Percentiles rank a stretch among this genome's conserved stretches.
phyloP scores from a whole-genome alignment of 2,113 vertebrate genomes.

The Amphiprion percula region DNA sequence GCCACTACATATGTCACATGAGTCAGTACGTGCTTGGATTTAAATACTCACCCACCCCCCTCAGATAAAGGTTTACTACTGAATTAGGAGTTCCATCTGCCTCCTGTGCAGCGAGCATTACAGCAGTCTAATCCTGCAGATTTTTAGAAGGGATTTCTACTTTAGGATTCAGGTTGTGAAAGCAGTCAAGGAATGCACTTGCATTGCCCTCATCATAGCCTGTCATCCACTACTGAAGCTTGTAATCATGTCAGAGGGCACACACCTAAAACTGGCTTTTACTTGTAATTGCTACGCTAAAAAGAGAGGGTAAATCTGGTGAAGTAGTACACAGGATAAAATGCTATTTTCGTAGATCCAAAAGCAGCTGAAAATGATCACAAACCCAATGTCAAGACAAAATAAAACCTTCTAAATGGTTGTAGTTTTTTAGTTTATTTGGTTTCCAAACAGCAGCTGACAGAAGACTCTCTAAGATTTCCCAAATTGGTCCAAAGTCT shows the following conservation, averaged over 20 bases:
- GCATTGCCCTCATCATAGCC: constrained; percentile 30
- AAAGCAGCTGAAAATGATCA: constrained; percentile 17
- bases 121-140: constrained; percentile 66
- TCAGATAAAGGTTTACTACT: constrained; percentile 72
- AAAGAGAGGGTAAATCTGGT: background rate
- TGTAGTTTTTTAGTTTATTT: constrained; percentile 1
- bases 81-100: constrained; percentile 79
- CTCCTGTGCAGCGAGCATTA: constrained; percentile 66
- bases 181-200: constrained; percentile 49
- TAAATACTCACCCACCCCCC: constrained; percentile 37
- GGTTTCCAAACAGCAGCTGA: constrained; percentile 25
- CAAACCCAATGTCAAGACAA: background rate
- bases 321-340: background rate
- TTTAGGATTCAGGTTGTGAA: constrained; percentile 45
- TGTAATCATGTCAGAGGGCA: constrained; percentile 38
- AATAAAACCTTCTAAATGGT: background rate
- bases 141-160: constrained; percentile 73
- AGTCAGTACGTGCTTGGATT: constrained; percentile 53
- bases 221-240: constrained; percentile 37
- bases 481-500: constrained; percentile 59
- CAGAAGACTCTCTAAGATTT: constrained; percentile 39
- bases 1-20: constrained; percentile 53
- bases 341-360: background rate
- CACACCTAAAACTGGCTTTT: constrained; percentile 5
- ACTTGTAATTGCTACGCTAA: background rate